Conservation (phyloP, 2,888 invertebrate genomes). For the Aricia artaxerxes region DNA sequence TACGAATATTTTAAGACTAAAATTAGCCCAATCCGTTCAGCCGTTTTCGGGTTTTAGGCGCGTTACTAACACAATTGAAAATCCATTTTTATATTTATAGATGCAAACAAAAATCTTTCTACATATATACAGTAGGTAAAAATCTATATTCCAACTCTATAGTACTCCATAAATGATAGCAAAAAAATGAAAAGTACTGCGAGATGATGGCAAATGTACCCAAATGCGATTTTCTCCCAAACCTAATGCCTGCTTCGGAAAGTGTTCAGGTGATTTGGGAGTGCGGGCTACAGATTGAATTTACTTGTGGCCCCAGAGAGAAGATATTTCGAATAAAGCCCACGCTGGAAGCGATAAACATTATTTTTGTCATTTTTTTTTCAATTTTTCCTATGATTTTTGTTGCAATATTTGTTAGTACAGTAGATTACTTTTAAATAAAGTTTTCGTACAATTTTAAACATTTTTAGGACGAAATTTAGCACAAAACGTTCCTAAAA, state of each 20-base stretch:
- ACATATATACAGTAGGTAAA: background rate
- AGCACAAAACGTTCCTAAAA: too few species aligned
- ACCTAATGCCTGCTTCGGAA: constrained; percentile 63
- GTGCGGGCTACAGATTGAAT: constrained; percentile 74
- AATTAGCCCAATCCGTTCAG: too few species aligned
- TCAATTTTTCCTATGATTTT: background rate
- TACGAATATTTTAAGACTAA: too few species aligned
- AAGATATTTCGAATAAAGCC: constrained; percentile 48
- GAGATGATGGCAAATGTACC: constrained; percentile 59
- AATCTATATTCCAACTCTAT: background rate
- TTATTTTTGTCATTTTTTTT: constrained; percentile 35
- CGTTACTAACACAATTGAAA: too few species aligned
- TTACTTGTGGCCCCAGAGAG: constrained; percentile 65
- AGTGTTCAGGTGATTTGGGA: constrained; percentile 77
- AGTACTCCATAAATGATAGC: constrained; percentile 30
- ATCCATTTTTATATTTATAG: too few species aligned
- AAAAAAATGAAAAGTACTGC: constrained; percentile 32
- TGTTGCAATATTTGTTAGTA: too few species aligned
- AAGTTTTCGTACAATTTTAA: too few species aligned
- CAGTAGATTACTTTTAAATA: too few species aligned
- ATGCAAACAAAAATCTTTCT: too few species aligned
- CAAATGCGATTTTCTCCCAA: constrained; percentile 69
- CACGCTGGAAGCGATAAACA: constrained; percentile 39
- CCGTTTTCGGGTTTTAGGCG: too few species aligned
- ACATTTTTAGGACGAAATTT: too few species aligned